Percentiles rank a stretch among this genome's conserved stretches.
Conservation (phyloP, 2,797 vertebrate species). For the Tarsius wallacei region DNA sequence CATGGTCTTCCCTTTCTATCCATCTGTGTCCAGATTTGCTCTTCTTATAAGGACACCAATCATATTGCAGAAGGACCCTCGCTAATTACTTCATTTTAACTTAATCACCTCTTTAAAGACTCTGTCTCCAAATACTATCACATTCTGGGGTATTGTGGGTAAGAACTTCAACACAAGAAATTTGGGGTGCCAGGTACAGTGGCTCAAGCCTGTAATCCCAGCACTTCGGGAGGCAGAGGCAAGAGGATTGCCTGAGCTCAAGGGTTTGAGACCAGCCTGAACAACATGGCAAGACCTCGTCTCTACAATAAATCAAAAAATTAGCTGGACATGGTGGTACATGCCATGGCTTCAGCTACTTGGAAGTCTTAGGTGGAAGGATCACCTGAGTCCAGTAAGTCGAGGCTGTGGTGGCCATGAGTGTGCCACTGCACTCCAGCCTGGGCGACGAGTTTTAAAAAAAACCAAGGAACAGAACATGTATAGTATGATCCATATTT, state of each 20-base stretch:
- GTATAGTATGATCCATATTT: neutral
- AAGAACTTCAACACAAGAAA: no score
- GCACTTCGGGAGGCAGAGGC: neutral
- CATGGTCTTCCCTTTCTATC: neutral
- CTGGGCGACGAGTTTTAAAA: neutral
- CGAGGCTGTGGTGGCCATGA: neutral
- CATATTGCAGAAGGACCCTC: neutral
- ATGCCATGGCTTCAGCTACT: neutral
- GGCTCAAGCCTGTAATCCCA: neutral
- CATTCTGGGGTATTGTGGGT: no score
- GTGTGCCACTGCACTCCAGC: neutral
- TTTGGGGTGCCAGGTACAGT: neutral
- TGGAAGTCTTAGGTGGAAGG: neutral
- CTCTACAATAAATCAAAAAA: neutral
- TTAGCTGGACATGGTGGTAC: neutral
- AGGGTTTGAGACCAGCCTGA: neutral
- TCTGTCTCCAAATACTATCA: neutral
- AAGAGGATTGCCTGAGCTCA: neutral
- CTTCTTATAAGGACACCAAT: no score
- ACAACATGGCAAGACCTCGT: neutral
- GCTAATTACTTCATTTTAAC: neutral
- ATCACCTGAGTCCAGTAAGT: neutral
- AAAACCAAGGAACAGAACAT: neutral
- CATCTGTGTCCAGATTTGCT: neutral
- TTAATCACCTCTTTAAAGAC: slow-evolving; percentile 22